Evolutionary conservation across 2,797 vertebrate genomes (phyloP).

Genomic region (Pipistrellus kuhlii): DNA sequence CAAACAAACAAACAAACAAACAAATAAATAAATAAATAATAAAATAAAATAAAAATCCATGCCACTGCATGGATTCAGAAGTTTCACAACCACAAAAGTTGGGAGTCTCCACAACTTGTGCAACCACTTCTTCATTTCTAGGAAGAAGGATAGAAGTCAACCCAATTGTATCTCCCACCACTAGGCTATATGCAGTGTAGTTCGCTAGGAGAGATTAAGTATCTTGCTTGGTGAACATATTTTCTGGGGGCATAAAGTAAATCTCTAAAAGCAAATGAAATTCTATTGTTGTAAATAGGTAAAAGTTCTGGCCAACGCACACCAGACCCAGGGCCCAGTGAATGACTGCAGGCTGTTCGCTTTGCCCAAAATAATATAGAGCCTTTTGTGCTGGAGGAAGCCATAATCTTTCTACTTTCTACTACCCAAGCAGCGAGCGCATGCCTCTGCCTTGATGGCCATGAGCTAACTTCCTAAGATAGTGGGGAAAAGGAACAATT

Average conservation of each 20-base stretch:
- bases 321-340: conserved; percentile 49
- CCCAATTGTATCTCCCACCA: conserved; percentile 64
- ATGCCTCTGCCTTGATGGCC: background rate
- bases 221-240: conserved; percentile 65
- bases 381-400: conserved; percentile 49
- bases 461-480: background rate
- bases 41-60: background rate
- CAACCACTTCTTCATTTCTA: background rate
- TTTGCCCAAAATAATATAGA: conserved; percentile 48
- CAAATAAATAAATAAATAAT: too few relatives aligned
- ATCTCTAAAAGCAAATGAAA: conserved; percentile 82
- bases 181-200: conserved; percentile 39
- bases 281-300: conserved; percentile 67
- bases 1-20: too few relatives aligned
- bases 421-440: background rate
- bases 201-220: conserved; percentile 70
- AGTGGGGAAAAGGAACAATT: background rate
- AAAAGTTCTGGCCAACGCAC: conserved; percentile 60
- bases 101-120: background rate
- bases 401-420: background rate
- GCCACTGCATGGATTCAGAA: background rate
- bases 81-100: background rate
- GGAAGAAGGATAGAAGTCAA: conserved; percentile 56
- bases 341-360: conserved; percentile 64
- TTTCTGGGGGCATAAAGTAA: conserved; percentile 80